A percentile compares a stretch with the other conserved stretches of the same genome.
phyloP scores from a whole-genome alignment of 2,888 invertebrate species.

The Rhyacophila evoluta region DNA sequence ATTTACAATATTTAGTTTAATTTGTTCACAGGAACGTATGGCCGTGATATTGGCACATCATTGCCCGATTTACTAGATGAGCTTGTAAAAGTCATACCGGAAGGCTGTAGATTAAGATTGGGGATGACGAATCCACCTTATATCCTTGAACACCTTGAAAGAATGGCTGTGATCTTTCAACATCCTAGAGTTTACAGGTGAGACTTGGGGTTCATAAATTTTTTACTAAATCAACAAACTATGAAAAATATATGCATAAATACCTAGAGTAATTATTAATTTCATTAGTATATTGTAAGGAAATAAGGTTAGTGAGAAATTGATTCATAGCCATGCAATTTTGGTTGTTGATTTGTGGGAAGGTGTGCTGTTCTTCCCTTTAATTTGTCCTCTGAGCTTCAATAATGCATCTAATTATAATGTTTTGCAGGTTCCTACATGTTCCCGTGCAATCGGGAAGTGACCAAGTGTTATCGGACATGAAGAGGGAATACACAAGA shows the following conservation, averaged over 20 bases:
- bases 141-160: slow-evolving; percentile 92
- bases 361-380: no score
- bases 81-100: slow-evolving; percentile 83
- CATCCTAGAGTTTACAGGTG: slow-evolving; percentile 89
- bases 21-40: slow-evolving; percentile 83
- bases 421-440: slow-evolving; percentile 82
- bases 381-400: no score
- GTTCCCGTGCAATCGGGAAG: slow-evolving; percentile 99
- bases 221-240: no score
- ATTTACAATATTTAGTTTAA: no score
- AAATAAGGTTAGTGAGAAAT: no score
- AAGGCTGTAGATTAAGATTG: slow-evolving; percentile 83
- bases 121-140: slow-evolving; percentile 99
- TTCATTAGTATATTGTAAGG: no score
- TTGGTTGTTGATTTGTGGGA: no score
- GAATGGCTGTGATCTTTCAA: slow-evolving; percentile 86
- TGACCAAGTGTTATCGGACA: slow-evolving; percentile 91
- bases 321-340: no score
- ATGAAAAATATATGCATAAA: no score
- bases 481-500: slow-evolving; percentile 95
- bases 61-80: slow-evolving; percentile 88
- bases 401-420: no score
- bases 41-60: slow-evolving; percentile 90
- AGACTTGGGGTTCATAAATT: no score
- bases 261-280: no score